Evolutionary conservation across 2,797 vertebrate species (phyloP), one percentile per base, ranked within the genome.

Genomic region (Dicrostonyx torquatus): DNA sequence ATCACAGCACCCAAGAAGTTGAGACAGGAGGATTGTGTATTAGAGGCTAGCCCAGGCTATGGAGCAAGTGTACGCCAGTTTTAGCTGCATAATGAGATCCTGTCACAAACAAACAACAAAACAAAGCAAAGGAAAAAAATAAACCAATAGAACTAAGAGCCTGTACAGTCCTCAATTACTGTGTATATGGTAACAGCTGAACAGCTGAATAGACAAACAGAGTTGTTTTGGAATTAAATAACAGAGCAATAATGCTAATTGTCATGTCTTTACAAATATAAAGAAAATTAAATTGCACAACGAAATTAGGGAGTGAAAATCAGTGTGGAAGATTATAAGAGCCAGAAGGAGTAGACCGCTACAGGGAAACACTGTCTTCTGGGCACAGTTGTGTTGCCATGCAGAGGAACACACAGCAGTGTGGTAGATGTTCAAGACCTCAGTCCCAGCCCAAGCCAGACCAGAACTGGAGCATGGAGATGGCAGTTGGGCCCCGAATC

Each of bases 261-360:
- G 14, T 60, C 10, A 29, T 78, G 37, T 85, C 34, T 13, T 87
- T 43, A 82, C 34, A 66, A 93, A 92, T 87, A n/a, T 14, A 87
- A 77, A 80, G 75, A 87, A 85, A 86, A 92, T 58, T 37, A 26
- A 95, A n/a, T 66, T 92, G 55, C 40, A 24, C 20, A 53, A 64
- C 20, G 53, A 14, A 95, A 50, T 11, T 77, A 26, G 62, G 86
- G 31, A 58, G 17, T 78, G 76, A 89, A n/a, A 40, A 90, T 24
- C 83, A 37, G 20, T 50, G 20, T 68, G 45, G 45, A 68, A 50
- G 64, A 37, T 13, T 17, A 34, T 50, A n/a, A 24, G 20, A 50
- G 34, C 4, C 45, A 37, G 29, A 66, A 31, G 43, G 37, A 84
- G 31, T 50, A 34, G 60, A 20, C n/a, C 31, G 26, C 7, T 5